A percentile compares a stretch with the other conserved stretches of the same genome.
phyloP scores from a whole-genome alignment of 2,888 invertebrate genomes.

The Crepidodera aurea region DNA sequence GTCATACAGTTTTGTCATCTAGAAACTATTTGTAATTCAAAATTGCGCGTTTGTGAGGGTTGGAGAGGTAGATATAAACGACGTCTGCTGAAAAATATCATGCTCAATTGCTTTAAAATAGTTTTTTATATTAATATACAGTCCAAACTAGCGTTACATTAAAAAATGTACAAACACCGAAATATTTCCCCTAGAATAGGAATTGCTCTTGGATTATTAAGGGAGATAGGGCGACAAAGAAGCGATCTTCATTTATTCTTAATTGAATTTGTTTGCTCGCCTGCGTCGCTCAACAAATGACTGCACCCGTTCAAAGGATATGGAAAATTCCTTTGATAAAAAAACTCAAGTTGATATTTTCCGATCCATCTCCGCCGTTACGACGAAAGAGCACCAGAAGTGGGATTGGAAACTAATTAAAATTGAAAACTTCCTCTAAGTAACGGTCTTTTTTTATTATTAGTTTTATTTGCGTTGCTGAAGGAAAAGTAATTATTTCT shows the following conservation, averaged over 20 bases:
- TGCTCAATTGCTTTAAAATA: no score
- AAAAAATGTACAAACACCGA: no score
- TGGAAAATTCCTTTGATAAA: conserved; percentile 10
- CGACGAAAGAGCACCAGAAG: background rate
- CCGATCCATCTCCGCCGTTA: conserved; percentile 1
- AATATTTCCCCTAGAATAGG: background rate
- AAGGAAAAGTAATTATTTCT: background rate
- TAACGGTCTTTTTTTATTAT: background rate
- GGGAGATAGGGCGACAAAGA: background rate
- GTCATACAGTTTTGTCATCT: no score
- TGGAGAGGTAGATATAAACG: no score
- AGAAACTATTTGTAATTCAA: no score
- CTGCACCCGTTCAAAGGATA: conserved; percentile 9
- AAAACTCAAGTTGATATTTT: conserved; percentile 1
- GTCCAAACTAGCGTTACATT: no score
- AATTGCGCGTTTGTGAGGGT: no score
- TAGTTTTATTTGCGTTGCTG: background rate
- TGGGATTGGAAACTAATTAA: conserved; percentile 9
- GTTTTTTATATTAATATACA: no score
- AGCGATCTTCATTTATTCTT: conserved; percentile 14
- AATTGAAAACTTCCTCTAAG: background rate
- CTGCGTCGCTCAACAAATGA: conserved; percentile 1
- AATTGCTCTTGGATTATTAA: conserved; percentile 4
- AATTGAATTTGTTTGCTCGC: conserved; percentile 9
- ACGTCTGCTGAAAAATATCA: no score